Percentiles rank a stretch among this genome's conserved stretches.
Evolutionary conservation across 2,113 vertebrate species (phyloP).

Genomic region (Corythaeola cristata): DNA sequence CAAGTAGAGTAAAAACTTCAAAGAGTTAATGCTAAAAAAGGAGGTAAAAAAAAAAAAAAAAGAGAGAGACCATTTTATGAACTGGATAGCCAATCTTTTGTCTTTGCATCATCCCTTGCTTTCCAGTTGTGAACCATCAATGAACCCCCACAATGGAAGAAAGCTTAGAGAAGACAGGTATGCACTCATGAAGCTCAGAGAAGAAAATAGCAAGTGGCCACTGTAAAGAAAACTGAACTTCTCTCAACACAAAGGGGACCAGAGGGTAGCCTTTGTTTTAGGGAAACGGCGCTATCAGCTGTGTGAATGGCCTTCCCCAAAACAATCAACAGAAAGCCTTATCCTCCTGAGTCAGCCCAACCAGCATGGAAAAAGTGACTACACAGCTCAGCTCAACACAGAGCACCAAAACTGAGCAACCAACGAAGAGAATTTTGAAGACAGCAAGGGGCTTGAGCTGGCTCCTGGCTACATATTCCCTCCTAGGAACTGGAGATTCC

Average conservation of each 20-base stretch:
- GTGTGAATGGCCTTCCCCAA: not conserved
- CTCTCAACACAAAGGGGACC: not conserved
- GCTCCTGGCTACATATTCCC: not conserved
- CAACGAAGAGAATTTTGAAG: fast-evolving
- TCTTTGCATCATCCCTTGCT: not conserved
- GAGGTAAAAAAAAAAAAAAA: too few species aligned
- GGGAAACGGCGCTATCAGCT: not conserved
- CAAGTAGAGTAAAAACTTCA: not conserved
- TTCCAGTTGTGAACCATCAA: not conserved
- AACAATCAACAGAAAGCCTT: not conserved
- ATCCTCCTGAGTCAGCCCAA: not conserved
- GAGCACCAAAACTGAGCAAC: not conserved
- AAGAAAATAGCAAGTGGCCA: not conserved
- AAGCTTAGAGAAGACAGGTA: not conserved
- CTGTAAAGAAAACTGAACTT: not conserved
- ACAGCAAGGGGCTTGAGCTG: not conserved
- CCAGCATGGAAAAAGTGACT: not conserved
- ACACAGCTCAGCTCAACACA: not conserved
- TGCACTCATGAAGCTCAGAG: not conserved
- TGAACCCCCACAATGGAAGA: not conserved
- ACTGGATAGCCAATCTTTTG: not conserved
- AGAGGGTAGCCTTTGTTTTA: not conserved
- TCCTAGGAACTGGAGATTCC: not conserved
- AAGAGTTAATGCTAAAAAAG: not conserved
- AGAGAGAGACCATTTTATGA: not conserved